Base-by-base conservation (phyloP, 1,140 invertebrate species). In the Drosophila grimshawi region DNA sequence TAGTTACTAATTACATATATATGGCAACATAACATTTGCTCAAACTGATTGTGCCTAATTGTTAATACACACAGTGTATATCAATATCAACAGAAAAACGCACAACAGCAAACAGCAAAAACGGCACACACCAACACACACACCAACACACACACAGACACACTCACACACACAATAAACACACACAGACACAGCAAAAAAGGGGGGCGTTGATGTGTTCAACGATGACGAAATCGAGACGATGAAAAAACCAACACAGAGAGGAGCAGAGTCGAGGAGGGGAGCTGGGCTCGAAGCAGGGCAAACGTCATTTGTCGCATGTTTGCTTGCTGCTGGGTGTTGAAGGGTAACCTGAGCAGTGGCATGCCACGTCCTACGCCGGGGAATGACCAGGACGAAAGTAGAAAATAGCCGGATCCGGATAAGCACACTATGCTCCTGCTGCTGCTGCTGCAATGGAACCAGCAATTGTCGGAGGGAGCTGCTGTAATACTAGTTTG, bases 201-300 rank as follows among this genome's bases (percentile, higher is more conserved):
- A 75, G 43, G 72, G 65, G 73, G 83, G 80, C 76, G 80, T 76
- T 68, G 49, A 69, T 74, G 57, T 71, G 39, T 73, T 48, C 63
- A 78, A 78, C 71, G 85, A 89, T 89, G 86, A 89, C 85, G 85
- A 76, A 81, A 88, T 89, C 78, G 78, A 80, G 80, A 55, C 65
- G 66, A 37, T 49, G 43, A 80, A 59, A 72, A 83, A 56, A 66
- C 59, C 56, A 5, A 37, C n/a, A 29, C 4, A 29, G 5, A 41
- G 11, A 2, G 35, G 2, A 3, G 11, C 3, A 45, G 30, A 10
- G 11, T 5, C 37, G 3, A 41, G 11, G 2, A 6, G 37, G 32
- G n/a, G 35, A 3, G 33, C 4, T 2, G 33, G 19, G 29, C 19
- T n/a, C 19, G 10, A 19, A 27, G 57, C 4, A 46, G 70, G 43